These are phyloP conservation scores for Ormyrus nitidulus DNA, from an alignment of 2,888 invertebrate species.

Conservation along the genomic window DNA sequence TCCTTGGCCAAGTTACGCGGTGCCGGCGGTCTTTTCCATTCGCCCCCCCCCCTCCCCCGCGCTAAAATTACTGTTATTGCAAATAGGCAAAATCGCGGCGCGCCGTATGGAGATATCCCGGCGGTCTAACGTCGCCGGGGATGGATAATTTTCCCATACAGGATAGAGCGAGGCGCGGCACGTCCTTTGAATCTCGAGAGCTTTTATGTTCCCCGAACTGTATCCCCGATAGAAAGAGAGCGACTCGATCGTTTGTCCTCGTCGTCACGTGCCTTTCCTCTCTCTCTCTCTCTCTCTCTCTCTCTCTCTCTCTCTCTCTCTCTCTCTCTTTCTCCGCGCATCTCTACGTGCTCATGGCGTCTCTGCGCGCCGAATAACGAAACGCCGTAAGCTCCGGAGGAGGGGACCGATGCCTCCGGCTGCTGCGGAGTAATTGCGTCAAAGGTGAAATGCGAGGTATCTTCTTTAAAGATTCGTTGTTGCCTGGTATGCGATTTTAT, in stretches of 20 bases:
- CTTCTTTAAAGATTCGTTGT: conserved; percentile 45
- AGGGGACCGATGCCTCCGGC: not conserved
- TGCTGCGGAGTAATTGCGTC: conserved; percentile 42
- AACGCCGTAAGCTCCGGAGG: conserved; percentile 3
- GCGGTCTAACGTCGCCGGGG: conserved; percentile 62
- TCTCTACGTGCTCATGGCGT: conserved; percentile 6
- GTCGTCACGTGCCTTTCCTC: conserved; percentile 63
- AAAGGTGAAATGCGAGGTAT: conserved; percentile 46
- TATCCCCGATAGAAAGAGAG: not conserved
- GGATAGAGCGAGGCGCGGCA: conserved; percentile 57
- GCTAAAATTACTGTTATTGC: conserved; percentile 65
- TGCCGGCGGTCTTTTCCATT: too few relatives aligned
- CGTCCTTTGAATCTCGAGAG: conserved; percentile 66
- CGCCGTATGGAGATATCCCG: conserved; percentile 56
- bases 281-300: too few relatives aligned
- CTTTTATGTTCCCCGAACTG: conserved; percentile 26
- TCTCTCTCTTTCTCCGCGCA: too few relatives aligned
- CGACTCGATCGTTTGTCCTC: conserved; percentile 62
- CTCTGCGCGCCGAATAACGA: conserved; percentile 38
- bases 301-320: too few relatives aligned
- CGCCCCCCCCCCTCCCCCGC: conserved; percentile 34
- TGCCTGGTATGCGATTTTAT: conserved; percentile 23
- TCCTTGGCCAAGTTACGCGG: too few relatives aligned
- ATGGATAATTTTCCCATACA: conserved; percentile 70
- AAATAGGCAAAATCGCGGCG: conserved; percentile 67